Evolutionary conservation across 1,140 invertebrate genomes (phyloP).

Genomic region (Drosophila rufa): DNA sequence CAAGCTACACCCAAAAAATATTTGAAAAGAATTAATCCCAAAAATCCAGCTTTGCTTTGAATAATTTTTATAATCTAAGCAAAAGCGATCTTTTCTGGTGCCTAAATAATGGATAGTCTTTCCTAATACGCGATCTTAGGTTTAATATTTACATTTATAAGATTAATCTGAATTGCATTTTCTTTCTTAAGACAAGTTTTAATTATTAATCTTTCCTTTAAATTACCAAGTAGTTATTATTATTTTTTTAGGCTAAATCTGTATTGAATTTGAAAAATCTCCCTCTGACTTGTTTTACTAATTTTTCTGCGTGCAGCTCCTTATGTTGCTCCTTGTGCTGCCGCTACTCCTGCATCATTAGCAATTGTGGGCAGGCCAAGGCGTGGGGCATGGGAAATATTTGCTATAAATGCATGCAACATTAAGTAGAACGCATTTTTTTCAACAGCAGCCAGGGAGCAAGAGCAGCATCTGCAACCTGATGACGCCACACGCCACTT

Average conservation of each 20-base stretch:
- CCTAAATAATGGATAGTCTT: no score
- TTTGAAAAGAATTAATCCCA: background rate
- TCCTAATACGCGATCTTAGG: no score
- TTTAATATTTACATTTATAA: no score
- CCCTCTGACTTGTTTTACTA: background rate
- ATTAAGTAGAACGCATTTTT: conserved; percentile 84
- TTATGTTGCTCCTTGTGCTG: conserved; percentile 25
- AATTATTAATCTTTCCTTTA: background rate
- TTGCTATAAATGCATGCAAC: conserved; percentile 84
- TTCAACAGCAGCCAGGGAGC: conserved; percentile 29
- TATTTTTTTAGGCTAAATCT: background rate
- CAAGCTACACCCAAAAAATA: conserved; percentile 8
- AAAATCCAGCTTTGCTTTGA: background rate
- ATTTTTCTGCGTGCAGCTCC: conserved; percentile 27
- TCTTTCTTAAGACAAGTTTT: background rate
- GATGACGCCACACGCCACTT: conserved; percentile 79
- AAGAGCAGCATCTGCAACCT: conserved; percentile 63
- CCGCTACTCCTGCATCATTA: conserved; percentile 71
- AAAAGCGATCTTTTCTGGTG: no score
- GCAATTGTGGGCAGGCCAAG: conserved; percentile 73
- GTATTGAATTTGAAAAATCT: background rate
- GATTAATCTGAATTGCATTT: no score
- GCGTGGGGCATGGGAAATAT: conserved; percentile 78
- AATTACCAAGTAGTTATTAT: no score
- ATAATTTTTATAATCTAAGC: no score